Evolutionary conservation across 2,113 vertebrate genomes (phyloP).

Genomic region (Eolophus roseicapilla): DNA sequence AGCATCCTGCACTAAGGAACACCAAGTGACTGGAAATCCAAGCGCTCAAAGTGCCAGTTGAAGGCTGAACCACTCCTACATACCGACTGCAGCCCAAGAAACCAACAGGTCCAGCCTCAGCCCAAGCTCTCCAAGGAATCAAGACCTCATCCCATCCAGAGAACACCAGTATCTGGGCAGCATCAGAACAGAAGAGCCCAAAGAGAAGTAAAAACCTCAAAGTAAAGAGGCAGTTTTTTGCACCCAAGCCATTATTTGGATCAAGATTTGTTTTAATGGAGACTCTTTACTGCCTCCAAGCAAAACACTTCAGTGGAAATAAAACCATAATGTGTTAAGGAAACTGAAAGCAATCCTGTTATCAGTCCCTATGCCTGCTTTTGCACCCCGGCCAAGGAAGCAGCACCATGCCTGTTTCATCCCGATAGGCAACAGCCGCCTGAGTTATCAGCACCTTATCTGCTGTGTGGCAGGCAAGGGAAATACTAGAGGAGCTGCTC

Average conservation of each 20-base stretch:
- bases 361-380: neutral
- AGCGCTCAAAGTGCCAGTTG: neutral
- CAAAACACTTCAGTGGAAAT: neutral
- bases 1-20: neutral
- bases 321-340: neutral
- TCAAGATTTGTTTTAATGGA: neutral
- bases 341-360: neutral
- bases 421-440: neutral
- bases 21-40: neutral
- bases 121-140: neutral
- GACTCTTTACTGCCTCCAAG: neutral
- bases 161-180: rapidly evolving
- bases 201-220: neutral
- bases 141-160: neutral
- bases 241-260: neutral
- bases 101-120: neutral
- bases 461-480: neutral
- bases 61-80: neutral
- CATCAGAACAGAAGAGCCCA: neutral
- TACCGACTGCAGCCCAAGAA: neutral
- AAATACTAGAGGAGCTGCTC: neutral
- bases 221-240: neutral
- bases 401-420: neutral
- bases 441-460: neutral
- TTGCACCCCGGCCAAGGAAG: neutral